Base-by-base conservation (phyloP, 2,113 vertebrate genomes). In the Carlito syrichta region DNA sequence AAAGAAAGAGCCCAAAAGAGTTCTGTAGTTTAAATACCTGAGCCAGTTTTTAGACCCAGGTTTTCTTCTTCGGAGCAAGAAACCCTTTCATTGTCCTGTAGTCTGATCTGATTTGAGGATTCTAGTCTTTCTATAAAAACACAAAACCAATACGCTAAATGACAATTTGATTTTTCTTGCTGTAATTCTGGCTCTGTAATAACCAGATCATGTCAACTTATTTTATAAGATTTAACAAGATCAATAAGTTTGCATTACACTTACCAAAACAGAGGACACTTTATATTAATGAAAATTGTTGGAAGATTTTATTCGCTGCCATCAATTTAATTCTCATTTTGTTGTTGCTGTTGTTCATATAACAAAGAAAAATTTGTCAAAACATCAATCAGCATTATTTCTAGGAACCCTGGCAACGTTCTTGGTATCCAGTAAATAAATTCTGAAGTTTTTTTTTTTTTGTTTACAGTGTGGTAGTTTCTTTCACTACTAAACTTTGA, bases 271-370 rank as follows among this genome's bases (percentile, higher is more conserved):
- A 32, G 63, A 63, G 32, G 16, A 66, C 60, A 3, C 19, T n/a
- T 86, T 93, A 12, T 66, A 50, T 88, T 73, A 97, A 50, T 68
- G 27, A 82, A 89, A 89, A 79, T 58, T 60, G 9, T 85, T 93
- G 83, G 38, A 40, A 78, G 2, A 5, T 74, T 96, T 89, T 83
- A 89, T 73, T 82, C 14, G 30, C 16, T 66, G 2, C 63, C 35
- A 60, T 77, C 62, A 77, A 93, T 71, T 93, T 81, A 60, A 89
- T 91, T 94, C 30, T 85, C 20, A 50, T 86, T 91, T 87, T 69
- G 27, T 89, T 91, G 40, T 81, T 94, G 6, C 30, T 62, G 1
- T 84, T 91, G 4, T 84, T 91, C 20, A 54, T 17, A 45, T 45
- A 52, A 94, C 20, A 76, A 95, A 86, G 13, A 4, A 52, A 89